Evolutionary conservation across 2,113 vertebrate species (phyloP).

Genomic region (Misgurnus mizolepis): DNA sequence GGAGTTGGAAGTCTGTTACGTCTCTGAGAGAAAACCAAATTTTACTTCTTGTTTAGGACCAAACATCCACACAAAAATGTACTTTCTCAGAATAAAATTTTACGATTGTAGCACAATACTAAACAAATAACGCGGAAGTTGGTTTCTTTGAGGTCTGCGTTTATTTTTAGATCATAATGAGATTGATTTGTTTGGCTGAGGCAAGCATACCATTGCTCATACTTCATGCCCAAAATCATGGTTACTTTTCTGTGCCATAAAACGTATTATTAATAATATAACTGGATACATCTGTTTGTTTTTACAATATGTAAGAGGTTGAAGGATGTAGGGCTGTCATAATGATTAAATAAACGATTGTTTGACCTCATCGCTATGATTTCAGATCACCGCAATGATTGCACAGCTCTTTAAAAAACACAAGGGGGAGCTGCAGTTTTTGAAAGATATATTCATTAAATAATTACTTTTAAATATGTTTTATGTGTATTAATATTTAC

Average conservation of each 20-base stretch:
- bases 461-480: too few species aligned
- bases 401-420: too few species aligned
- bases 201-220: not conserved
- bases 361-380: too few species aligned
- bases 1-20: not conserved
- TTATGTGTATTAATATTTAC: too few species aligned
- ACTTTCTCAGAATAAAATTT: not conserved
- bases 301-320: too few species aligned
- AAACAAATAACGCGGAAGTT: not conserved
- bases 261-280: not conserved
- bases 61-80: not conserved
- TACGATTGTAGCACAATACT: not conserved
- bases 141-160: not conserved
- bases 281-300: not conserved
- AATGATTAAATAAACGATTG: too few species aligned
- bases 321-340: too few species aligned
- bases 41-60: not conserved
- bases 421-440: too few species aligned
- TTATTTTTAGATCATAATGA: conserved; percentile 4
- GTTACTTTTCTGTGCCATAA: not conserved
- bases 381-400: too few species aligned
- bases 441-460: too few species aligned
- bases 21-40: not conserved
- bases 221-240: not conserved
- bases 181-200: not conserved